phyloP scores from a whole-genome alignment of 2,113 vertebrate species.

The human (Homo sapiens) region DNA sequence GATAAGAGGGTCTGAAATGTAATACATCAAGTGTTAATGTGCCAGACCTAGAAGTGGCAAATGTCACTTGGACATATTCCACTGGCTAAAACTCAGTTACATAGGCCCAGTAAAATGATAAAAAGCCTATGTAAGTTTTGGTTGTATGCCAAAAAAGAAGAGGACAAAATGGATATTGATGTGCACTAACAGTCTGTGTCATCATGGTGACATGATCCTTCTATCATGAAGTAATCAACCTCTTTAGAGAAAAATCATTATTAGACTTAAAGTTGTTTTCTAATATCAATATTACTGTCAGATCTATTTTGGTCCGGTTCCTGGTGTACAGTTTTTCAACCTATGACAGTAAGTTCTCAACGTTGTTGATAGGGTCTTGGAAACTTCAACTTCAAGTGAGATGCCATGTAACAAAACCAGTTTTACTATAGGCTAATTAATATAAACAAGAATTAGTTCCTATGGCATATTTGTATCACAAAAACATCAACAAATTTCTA shows the following conservation, averaged over 20 bases:
- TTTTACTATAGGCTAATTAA: neutral
- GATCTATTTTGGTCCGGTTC: neutral
- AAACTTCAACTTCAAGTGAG: neutral
- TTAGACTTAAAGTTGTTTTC: neutral
- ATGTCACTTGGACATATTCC: neutral
- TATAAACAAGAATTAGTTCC: neutral
- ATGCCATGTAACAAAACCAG: neutral
- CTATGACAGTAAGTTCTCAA: neutral
- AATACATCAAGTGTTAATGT: neutral
- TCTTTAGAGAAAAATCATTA: neutral
- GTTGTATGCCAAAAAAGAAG: neutral
- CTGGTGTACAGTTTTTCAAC: neutral
- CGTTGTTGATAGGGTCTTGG: neutral
- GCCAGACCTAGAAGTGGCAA: neutral
- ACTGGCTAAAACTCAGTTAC: neutral
- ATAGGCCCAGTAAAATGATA: neutral
- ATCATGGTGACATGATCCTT: neutral
- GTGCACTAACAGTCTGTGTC: neutral
- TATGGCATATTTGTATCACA: neutral
- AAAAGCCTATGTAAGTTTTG: neutral
- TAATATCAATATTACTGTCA: neutral
- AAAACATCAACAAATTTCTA: neutral
- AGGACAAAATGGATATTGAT: neutral
- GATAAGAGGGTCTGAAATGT: neutral
- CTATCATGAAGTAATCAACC: neutral